Base-by-base conservation (phyloP, 2,797 vertebrate species). In the Acanthurus tractus region DNA sequence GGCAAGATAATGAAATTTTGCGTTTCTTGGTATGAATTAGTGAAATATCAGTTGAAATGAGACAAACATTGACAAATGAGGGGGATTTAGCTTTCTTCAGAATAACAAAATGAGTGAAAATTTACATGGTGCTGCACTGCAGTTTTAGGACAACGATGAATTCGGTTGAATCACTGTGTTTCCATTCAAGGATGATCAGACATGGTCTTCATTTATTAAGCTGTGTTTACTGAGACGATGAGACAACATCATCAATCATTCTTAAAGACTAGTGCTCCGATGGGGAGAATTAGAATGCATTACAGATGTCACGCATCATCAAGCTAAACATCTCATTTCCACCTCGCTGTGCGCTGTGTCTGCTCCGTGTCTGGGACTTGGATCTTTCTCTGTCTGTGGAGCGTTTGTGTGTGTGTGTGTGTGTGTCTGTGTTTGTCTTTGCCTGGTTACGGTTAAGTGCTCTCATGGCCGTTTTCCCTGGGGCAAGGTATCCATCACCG, bases 401-500 rank as follows among this genome's bases (percentile, higher is more conserved):
- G 63, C 70, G 42, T 88, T 85, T 82, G 73, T 83, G 29, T 34
- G 29, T 34, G 29, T 82, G 73, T 83, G 29, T 34, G 29, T 34
- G 29, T 34, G 29, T 6, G 77, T 73, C 69, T 55, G 69, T 54
- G 44, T 87, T 49, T 89, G 78, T 82, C 54, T 88, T 48, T 74
- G 84, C 36, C 55, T 90, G 86, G 92, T 90, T 89, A 92, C 66
- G 89, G 87, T 88, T 92, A 92, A 92, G 84, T 88, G 90, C 86
- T 88, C 88, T 78, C 64, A 86, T 82, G 91, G 85, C 82, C 86
- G 67, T 86, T 86, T 82, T 91, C 94, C 94, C 93, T 81, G 89
- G 88, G 94, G 94, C 93, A 79, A 92, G 91, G 90, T 92, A 95
- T 95, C 94, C 93, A 95, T 95, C 95, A 95, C 89, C 76, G 77